These are phyloP conservation scores for Xenops minutus DNA, from an alignment of 2,797 vertebrate genomes.

Conservation along the genomic window DNA sequence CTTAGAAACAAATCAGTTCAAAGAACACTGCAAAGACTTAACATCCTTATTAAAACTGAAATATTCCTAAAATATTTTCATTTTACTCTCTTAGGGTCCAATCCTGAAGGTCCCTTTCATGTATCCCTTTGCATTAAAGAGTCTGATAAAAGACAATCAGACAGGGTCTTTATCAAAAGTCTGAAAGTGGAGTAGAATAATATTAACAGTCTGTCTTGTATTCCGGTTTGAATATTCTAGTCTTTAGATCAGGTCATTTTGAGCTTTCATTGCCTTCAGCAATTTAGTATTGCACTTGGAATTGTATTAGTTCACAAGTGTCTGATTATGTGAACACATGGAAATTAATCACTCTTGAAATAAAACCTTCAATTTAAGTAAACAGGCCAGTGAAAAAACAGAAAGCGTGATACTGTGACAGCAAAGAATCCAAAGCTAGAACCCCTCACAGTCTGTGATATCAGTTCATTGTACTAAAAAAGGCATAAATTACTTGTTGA, in stretches of 20 bases:
- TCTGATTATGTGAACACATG: neutral
- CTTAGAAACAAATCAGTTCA: constrained; percentile 70
- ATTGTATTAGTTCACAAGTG: constrained; percentile 40
- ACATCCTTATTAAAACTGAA: constrained; percentile 13
- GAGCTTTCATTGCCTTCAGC: constrained; percentile 43
- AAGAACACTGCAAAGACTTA: constrained; percentile 53
- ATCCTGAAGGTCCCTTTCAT: neutral
- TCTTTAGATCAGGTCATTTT: constrained; percentile 35
- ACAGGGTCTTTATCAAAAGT: neutral
- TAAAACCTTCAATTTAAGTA: neutral
- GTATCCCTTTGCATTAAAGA: neutral
- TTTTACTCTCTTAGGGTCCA: neutral
- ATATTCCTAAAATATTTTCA: neutral
- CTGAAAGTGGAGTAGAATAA: neutral
- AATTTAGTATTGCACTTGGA: neutral
- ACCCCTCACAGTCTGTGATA: neutral
- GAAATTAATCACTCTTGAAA: neutral
- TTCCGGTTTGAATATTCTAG: neutral
- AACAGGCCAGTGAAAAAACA: neutral
- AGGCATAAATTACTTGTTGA: neutral
- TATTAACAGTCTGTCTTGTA: neutral
- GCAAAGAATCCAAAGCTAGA: neutral
- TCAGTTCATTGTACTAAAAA: neutral
- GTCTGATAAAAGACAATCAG: neutral
- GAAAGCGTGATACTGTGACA: neutral